Evolutionary conservation across 2,888 invertebrate genomes (phyloP), one percentile per base, ranked within the genome.

Genomic region (Dynastes maya): DNA sequence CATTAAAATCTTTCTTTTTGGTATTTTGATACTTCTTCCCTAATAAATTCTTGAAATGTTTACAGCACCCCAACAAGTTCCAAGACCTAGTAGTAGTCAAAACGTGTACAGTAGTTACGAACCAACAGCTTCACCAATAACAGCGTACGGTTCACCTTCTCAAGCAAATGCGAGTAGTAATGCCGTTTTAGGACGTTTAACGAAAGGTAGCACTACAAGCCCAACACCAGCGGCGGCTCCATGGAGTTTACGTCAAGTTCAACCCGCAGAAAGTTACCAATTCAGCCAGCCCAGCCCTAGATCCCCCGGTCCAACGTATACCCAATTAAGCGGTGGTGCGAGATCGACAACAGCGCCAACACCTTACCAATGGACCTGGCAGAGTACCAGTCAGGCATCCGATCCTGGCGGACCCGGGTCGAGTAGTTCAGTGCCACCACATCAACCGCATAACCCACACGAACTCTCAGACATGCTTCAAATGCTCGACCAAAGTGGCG

Each of bases 381-480:
- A 88, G 81, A 85, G 85, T 63, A 83, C 90, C 22, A 89, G 88
- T 76, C 88, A 90, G 83, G 86, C 88, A 45, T 88, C 90, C 4
- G 90, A 90, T 83, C 86, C 88, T 2, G 88, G 89, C 81, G 88
- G 87, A 40, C 89, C 91, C 80, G 87, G 89, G 79, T 85, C 90
- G 27, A 90, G 91, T 84, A 91, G 90, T 72, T 91, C 89, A 51
- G 88, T 87, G 8, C 92, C 92, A 78, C 92, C 92, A 61, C 72
- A 72, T 40, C 92, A 94, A 51, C 93, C 93, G 78, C 92, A 94
- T 58, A 93, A 93, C 84, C 93, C 93, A 6, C 95, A 94, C 85
- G 97, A 97, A 90, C 92, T 97, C 78, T 95, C 96, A 16, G 97
- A 97, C 86, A 97, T 97, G 97, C 90, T 97, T 85, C 97, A 97